Base-by-base conservation (phyloP, 2,797 vertebrate genomes). In the Octomys mimax region DNA sequence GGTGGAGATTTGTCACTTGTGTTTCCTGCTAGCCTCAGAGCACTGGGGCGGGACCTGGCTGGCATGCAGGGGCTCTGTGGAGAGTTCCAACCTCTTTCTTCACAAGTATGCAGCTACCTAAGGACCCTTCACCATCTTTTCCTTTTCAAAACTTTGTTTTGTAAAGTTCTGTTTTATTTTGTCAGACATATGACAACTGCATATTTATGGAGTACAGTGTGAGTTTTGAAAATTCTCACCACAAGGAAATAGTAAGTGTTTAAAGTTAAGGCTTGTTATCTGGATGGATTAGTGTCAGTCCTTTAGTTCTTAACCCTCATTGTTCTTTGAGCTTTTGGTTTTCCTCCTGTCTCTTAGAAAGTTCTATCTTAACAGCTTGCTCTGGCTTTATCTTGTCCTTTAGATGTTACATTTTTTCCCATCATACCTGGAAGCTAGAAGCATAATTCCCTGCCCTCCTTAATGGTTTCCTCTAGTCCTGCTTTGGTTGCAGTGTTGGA, bases 41-140 rank as follows among this genome's bases (percentile, higher is more conserved):
- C 31, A 31, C 33, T 33, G 59, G 21, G 59, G 36, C 14, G 33
- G 71, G 46, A 31, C 59, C 46, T 92, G 79, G 21, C 4, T 92
- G 79, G 21, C 4, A 1, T 1, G 12, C 6, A 26, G 33, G 42
- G n/a, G 16, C 14, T 64, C 52, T 3, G 0, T 0, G 33, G 28
- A 14, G 28, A 1, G 14, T 52, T 28, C 66, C 61, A 66, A 0
- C 31, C 10, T 42, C 22, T 77, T 39, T 21, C 33, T 57, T 68
- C 79, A 42, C 18, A 26, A 54, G 42, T n/a, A 1, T 1, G 2
- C 5, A 26, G 39, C 4, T 12, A 42, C 22, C 0, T 24, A 2
- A 31, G n/a, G 10, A 54, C 31, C 24, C 24, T 4, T 78, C 52
- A n/a, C 16, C 19, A 4, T 31, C 5, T 21, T 31, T 92, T 79